Evolutionary conservation across 2,888 invertebrate species (phyloP).

Genomic region (Tholera decimalis): DNA sequence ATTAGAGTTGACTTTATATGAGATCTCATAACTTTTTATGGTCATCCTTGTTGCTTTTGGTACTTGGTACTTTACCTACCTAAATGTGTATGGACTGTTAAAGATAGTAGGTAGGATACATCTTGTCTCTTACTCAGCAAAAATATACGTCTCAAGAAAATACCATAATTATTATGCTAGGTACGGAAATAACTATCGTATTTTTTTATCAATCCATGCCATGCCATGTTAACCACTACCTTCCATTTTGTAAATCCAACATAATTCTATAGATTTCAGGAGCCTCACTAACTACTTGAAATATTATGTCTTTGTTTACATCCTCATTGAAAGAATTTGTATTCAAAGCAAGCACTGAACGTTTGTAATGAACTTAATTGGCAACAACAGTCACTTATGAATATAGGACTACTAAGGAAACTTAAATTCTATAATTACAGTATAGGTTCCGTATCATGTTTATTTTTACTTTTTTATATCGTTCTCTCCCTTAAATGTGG

Average conservation of each 20-base stretch:
- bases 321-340: slow-evolving; percentile 74
- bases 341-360: slow-evolving; percentile 70
- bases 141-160: neutral
- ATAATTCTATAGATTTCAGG: slow-evolving; percentile 37
- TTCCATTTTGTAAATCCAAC: slow-evolving; percentile 16
- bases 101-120: neutral
- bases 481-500: too few species aligned
- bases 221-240: slow-evolving; percentile 13
- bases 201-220: neutral
- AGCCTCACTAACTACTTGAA: slow-evolving; percentile 48
- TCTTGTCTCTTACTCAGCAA: neutral
- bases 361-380: slow-evolving; percentile 73
- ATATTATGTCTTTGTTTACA: slow-evolving; percentile 58
- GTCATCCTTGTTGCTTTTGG: too few species aligned
- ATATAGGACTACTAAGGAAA: slow-evolving; percentile 42
- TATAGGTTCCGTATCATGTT: slow-evolving; percentile 46
- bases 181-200: neutral
- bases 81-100: neutral
- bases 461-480: too few species aligned
- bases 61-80: too few species aligned
- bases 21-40: too few species aligned
- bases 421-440: slow-evolving; percentile 3
- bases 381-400: slow-evolving; percentile 66
- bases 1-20: too few species aligned
- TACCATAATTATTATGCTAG: neutral